These are phyloP conservation scores for Chrysemys picta DNA, from an alignment of 2,113 vertebrate genomes.

Conservation along the genomic window DNA sequence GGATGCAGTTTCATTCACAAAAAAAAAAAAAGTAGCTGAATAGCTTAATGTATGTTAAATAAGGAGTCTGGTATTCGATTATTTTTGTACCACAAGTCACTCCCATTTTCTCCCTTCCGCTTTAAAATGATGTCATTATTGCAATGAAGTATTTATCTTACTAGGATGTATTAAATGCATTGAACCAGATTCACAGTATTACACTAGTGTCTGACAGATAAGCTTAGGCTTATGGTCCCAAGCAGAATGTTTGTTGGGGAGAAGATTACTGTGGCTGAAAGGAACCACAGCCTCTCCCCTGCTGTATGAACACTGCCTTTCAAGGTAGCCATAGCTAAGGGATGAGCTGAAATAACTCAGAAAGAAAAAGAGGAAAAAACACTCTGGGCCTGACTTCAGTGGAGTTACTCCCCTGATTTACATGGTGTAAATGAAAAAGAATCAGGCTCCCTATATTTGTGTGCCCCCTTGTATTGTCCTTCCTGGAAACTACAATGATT, in stretches of 20 bases:
- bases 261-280: neutral
- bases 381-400: neutral
- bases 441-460: neutral
- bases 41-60: neutral
- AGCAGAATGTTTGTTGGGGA: neutral
- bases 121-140: neutral
- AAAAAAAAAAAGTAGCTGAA: neutral
- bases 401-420: neutral
- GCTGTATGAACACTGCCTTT: rapidly evolving
- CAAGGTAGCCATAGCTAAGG: neutral
- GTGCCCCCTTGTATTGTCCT: neutral
- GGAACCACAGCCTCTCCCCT: neutral
- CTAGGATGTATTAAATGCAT: neutral
- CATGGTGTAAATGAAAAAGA: neutral
- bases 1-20: neutral
- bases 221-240: neutral
- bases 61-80: neutral
- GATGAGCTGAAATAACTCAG: neutral
- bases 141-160: neutral
- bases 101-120: neutral
- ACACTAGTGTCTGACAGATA: neutral
- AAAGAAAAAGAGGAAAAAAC: neutral
- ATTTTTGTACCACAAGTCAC: neutral
- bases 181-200: neutral
- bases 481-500: neutral